Percentiles rank a stretch among this genome's conserved stretches.
Conservation (phyloP, 2,888 invertebrate genomes). For the Polyploca ridens region DNA sequence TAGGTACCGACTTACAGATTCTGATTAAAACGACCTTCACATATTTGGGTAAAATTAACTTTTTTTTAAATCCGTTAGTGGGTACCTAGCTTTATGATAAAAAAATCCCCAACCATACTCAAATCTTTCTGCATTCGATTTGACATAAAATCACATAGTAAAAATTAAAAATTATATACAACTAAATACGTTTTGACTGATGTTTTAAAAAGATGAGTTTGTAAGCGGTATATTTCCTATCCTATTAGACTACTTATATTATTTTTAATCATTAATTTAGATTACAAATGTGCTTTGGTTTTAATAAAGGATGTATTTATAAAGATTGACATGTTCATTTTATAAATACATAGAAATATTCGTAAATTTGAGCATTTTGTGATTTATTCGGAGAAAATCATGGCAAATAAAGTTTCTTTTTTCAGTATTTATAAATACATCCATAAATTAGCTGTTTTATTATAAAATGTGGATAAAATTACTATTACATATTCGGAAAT, state of each 20-base stretch:
- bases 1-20: background rate
- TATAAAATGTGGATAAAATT: background rate
- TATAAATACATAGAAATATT: no score
- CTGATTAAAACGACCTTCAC: background rate
- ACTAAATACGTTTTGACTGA: slow-evolving; percentile 50
- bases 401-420: background rate
- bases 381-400: background rate
- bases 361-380: no score
- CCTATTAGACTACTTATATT: slow-evolving; percentile 57
- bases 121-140: slow-evolving; percentile 33
- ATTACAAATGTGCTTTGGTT: background rate
- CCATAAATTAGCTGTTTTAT: slow-evolving; percentile 7
- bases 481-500: background rate
- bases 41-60: background rate
- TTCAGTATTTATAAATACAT: slow-evolving; percentile 20
- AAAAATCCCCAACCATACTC: slow-evolving; percentile 18
- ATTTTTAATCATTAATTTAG: slow-evolving; percentile 34
- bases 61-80: background rate
- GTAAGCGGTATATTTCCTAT: slow-evolving; percentile 51
- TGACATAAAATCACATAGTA: slow-evolving; percentile 45
- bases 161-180: slow-evolving; percentile 56
- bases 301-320: background rate
- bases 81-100: background rate
- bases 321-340: background rate
- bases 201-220: slow-evolving; percentile 44